These are phyloP conservation scores for Cyclophora albipunctata DNA, from an alignment of 2,888 invertebrate species.

Conservation along the genomic window DNA sequence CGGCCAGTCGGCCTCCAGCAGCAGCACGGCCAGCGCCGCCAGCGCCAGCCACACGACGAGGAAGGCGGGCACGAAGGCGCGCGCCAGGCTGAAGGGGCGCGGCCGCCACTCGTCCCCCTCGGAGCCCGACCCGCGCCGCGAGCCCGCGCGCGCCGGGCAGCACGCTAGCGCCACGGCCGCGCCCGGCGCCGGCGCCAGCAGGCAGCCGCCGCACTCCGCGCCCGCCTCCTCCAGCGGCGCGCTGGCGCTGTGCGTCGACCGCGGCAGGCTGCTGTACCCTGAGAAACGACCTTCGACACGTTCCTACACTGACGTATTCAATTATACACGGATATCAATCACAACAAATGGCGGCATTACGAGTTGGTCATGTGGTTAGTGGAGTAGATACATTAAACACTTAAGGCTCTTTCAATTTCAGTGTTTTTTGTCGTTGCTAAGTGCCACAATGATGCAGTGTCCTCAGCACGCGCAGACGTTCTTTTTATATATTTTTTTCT, in stretches of 20 bases:
- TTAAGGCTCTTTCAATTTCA: no score
- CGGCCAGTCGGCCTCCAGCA: conserved; percentile 87
- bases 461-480: no score
- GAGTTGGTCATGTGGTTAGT: no score
- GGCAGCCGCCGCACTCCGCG: conserved; percentile 60
- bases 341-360: no score
- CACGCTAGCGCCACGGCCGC: conserved; percentile 75
- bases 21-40: conserved; percentile 79
- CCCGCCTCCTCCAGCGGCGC: conserved; percentile 76
- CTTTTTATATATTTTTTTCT: no score
- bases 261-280: conserved; percentile 90
- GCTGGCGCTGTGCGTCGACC: conserved; percentile 89
- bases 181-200: conserved; percentile 67
- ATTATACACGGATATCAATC: no score
- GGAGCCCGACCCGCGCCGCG: conserved; percentile 25
- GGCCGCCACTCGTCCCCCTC: conserved; percentile 38
- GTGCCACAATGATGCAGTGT: no score
- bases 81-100: conserved; percentile 77
- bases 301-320: no score
- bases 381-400: no score
- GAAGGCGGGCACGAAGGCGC: conserved; percentile 86
- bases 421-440: no score
- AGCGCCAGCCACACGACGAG: conserved; percentile 82
- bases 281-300: neutral
- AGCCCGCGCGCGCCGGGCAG: conserved; percentile 18